Evolutionary conservation across 2,888 invertebrate species (phyloP), one percentile per base, ranked within the genome.

Genomic region (Plusia festucae): DNA sequence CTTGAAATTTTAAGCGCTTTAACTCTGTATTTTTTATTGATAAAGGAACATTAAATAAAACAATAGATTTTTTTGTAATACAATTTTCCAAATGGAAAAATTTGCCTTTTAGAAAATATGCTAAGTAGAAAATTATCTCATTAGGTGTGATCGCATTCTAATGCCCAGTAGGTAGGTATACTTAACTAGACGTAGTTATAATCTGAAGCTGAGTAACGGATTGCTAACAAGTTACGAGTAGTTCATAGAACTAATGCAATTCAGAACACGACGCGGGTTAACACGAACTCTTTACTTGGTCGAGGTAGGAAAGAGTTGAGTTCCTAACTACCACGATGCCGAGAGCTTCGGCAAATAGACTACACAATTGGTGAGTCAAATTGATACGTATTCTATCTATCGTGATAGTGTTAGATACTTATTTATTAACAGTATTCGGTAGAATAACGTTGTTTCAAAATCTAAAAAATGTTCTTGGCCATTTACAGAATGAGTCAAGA

Each of bases 181-280:
- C n/a, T 53, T 30, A 57, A 22, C 27, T 46, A 58, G 46, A 58
- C 53, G 51, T 60, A 60, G 60, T 61, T 65, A 58, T 65, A 68
- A 78, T 58, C 51, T 53, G 30, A 49, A 52, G 56, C 61, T 58
- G 54, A 70, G 46, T 53, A 65, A 68, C 53, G 59, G 57, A 77
- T 72, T 68, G 61, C 34, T 64, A 60, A 63, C 53, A 68, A 73
- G 62, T 68, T 76, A 44, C 27, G 20, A 52, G 57, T 40, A 58
- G 64, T 76, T 72, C 61, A 60, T 53, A 51, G 44, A 77, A 65
- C 63, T 72, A 58, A 55, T 63, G 60, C 55, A 65, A 73, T 66
- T 66, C 65, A 53, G 60, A 52, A 53, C 60, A 68, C 53, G 49
- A 61, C 65, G 68, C 68, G 65, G 20, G 58, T 61, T 60, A 65